Conservation (phyloP, 2,113 vertebrate species). For the Origma solitaria region DNA sequence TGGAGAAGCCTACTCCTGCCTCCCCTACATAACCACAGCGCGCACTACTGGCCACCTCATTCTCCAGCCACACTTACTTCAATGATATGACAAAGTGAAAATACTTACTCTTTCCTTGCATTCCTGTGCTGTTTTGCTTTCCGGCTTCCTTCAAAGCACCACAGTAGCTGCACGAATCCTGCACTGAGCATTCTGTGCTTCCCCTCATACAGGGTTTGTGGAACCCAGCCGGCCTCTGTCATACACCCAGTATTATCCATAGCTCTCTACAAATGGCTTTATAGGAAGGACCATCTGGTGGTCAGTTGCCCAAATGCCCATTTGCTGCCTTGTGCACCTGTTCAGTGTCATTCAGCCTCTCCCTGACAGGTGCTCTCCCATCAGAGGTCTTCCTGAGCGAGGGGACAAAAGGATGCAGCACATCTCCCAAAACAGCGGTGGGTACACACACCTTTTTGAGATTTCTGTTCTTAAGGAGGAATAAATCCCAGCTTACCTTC, state of each 20-base stretch:
- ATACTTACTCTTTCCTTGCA: background rate
- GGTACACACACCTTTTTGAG: background rate
- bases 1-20: background rate
- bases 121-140: background rate
- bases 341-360: background rate
- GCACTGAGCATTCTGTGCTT: background rate
- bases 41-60: rapidly evolving
- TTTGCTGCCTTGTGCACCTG: background rate
- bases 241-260: rapidly evolving
- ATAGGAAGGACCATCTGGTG: background rate
- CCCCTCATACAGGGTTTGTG: rapidly evolving
- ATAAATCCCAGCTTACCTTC: background rate
- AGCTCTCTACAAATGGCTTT: background rate
- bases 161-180: background rate
- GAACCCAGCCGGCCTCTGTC: background rate
- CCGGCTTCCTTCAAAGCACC: background rate
- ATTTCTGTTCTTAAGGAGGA: background rate
- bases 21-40: background rate
- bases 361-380: background rate
- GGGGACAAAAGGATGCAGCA: rapidly evolving
- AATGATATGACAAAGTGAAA: background rate
- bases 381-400: background rate
- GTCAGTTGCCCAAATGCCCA: background rate
- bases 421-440: rapidly evolving
- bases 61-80: background rate